Evolutionary conservation across 2,113 vertebrate species (phyloP), one percentile per base, ranked within the genome.

Genomic region (Syngnathus scovelli): DNA sequence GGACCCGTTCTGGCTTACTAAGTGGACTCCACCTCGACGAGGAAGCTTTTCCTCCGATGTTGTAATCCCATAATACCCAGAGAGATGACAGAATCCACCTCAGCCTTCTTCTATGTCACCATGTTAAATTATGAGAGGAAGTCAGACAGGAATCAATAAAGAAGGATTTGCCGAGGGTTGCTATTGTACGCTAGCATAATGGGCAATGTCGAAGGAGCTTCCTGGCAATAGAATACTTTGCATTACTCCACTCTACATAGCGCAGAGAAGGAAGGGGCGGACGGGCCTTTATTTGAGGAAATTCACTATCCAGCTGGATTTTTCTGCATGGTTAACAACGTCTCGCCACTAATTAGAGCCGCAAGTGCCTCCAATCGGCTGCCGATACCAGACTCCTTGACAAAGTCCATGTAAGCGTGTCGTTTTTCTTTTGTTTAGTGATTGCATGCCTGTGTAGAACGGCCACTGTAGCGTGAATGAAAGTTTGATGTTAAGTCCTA

Each of bases 131-230:
- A 36, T 9, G 55, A 58, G 15, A 16, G 6, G 21, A 56, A 56
- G 55, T 56, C 55, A 6, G 55, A 58, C 55, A 58, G 13, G 6
- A 58, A 58, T 58, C 55, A 58, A 58, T 58, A 16, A 58, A 58
- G 55, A 18, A 18, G 15, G 55, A 58, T 58, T 58, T 58, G 55
- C 55, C 13, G 55, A 5, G 55, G 27, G 55, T 5, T 6, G 12
- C 55, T 18, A 58, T 58, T 37, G 27, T 33, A 18, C 7, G 15
- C 55, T 33, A 16, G 27, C 55, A 18, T 36, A 58, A 58, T 55
- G 52, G 21, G 21, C 21, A 10, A 11, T 36, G 55, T 58, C 27
- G 13, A 23, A 12, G 3, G 23, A 23, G 52, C 52, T 55, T 58
- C 27, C 27, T 1, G 27, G 27, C 55, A 6, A 58, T 33, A 36